Conservation (phyloP, 1,140 invertebrate genomes). For the Saccostrea cuccullata region DNA sequence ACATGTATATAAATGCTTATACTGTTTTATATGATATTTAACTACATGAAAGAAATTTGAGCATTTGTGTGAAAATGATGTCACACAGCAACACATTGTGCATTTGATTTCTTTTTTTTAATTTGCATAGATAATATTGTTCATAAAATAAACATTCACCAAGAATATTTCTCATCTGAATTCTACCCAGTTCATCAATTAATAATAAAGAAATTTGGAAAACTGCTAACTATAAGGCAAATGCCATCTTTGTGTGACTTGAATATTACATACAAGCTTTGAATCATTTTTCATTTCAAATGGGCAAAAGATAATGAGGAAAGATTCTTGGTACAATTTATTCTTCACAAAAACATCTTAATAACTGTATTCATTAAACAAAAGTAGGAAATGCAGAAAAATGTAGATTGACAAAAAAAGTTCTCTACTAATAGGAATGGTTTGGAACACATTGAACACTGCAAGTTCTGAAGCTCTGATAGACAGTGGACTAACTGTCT, state of each 20-base stretch:
- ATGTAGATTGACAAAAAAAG: not conserved
- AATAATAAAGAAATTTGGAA: not conserved
- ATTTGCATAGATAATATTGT: not conserved
- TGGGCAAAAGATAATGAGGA: not conserved
- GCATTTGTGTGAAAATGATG: conserved; percentile 24
- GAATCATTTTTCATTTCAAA: not conserved
- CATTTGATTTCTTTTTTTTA: conserved; percentile 13
- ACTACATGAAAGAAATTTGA: not conserved
- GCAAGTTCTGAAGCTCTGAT: conserved; percentile 15
- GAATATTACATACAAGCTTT: not conserved
- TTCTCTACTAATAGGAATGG: not conserved
- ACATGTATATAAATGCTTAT: conserved; percentile 19
- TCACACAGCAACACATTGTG: conserved; percentile 17
- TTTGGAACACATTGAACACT: conserved; percentile 33
- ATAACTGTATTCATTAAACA: not conserved
- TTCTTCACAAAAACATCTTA: not conserved
- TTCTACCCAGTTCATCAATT: not conserved
- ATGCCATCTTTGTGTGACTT: not conserved
- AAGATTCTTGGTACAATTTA: not conserved
- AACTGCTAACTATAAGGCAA: not conserved
- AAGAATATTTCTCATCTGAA: not conserved
- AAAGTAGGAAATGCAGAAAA: not conserved
- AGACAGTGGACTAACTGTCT: not conserved
- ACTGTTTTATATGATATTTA: not conserved
- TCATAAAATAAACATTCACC: not conserved